Evolutionary conservation across 2,113 vertebrate species (phyloP).

Genomic region (Aspidoscelis tigris): DNA sequence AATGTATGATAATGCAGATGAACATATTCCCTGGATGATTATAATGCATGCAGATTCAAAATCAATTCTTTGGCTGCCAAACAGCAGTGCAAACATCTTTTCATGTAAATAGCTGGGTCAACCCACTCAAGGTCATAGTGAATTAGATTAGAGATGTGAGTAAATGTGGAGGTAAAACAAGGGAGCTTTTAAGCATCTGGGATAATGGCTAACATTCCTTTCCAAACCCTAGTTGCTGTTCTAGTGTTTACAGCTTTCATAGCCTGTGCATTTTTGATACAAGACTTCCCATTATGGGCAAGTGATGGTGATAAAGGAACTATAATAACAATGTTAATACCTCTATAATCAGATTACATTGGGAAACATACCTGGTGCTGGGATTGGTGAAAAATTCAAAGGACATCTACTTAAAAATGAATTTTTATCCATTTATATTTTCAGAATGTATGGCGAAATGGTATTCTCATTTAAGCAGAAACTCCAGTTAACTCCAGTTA

Average conservation of each 20-base stretch:
- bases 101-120: neutral
- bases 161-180: neutral
- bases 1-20: neutral
- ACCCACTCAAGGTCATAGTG: neutral
- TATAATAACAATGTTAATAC: neutral
- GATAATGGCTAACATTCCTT: neutral
- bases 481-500: too few species aligned
- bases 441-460: too few species aligned
- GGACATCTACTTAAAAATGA: too few species aligned
- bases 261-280: neutral
- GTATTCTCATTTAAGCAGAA: too few species aligned
- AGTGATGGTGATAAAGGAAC: neutral
- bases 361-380: neutral
- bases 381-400: too few species aligned
- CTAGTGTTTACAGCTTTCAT: neutral
- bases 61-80: constrained; percentile 36
- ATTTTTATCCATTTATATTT: too few species aligned
- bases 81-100: neutral
- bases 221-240: neutral
- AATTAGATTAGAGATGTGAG: neutral
- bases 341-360: neutral
- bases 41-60: neutral
- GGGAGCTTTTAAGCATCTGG: constrained; percentile 14
- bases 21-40: fast-evolving
- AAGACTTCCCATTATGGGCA: neutral